Percentiles rank a stretch among this genome's conserved stretches.
Evolutionary conservation across 1,140 invertebrate genomes (phyloP).

Genomic region (Pogonognathellus flavescens): DNA sequence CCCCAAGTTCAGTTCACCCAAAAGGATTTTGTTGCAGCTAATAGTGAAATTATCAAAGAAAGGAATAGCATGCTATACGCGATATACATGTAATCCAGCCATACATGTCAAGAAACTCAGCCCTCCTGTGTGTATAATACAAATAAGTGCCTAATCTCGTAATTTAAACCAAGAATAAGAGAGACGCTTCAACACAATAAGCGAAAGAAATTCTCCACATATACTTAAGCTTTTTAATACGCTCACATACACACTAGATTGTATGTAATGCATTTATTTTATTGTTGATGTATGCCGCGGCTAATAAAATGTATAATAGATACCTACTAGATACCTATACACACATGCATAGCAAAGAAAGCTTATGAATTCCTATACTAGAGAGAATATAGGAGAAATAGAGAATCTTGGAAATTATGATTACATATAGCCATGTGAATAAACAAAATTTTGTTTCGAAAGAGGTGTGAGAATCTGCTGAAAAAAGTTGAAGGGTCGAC

Average conservation of each 20-base stretch:
- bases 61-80: background rate
- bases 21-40: background rate
- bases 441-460: constrained; percentile 22
- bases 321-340: background rate
- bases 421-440: background rate
- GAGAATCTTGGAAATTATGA: background rate
- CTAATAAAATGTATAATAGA: constrained; percentile 31
- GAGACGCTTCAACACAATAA: no score
- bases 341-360: background rate
- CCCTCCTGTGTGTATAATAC: constrained; percentile 30
- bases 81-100: constrained; percentile 1
- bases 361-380: no score
- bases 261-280: background rate
- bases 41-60: constrained; percentile 23
- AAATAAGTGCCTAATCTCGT: constrained; percentile 31
- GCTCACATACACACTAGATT: no score
- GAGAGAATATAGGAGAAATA: background rate
- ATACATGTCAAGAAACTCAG: constrained; percentile 20
- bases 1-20: constrained; percentile 35
- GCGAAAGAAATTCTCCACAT: no score
- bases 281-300: constrained; percentile 6
- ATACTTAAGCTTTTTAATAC: no score
- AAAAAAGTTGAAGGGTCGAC: constrained; percentile 15
- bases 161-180: constrained; percentile 23
- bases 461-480: constrained; percentile 19